Evolutionary conservation across 2,797 vertebrate genomes (phyloP).

Genomic region (Hyperoplus immaculatus): DNA sequence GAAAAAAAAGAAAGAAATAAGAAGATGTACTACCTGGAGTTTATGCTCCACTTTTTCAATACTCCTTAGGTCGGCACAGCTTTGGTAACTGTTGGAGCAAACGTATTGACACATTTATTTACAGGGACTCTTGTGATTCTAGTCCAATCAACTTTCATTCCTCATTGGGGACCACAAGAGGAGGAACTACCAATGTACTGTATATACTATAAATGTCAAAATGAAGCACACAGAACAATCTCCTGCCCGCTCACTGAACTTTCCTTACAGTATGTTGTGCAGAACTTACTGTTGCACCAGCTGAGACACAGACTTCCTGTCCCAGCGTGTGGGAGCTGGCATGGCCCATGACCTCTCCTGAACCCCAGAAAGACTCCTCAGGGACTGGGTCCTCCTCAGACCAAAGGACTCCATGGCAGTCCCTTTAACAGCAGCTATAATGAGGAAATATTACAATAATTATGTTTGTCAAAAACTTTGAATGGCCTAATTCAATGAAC

Average conservation of each 20-base stretch:
- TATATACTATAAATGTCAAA: not conserved
- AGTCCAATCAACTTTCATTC: not conserved
- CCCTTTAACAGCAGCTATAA: constrained; percentile 31
- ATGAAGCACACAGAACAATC: not conserved
- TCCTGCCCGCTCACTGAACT: too few species aligned
- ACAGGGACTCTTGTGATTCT: not conserved
- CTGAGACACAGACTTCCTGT: constrained; percentile 83
- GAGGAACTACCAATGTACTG: not conserved
- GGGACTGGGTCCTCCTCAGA: constrained; percentile 81
- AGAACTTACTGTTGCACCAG: constrained; percentile 82
- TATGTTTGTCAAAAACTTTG: not conserved
- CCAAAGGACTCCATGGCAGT: constrained; percentile 62
- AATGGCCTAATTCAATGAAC: not conserved
- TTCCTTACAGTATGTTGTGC: not conserved
- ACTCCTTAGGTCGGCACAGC: constrained; percentile 68
- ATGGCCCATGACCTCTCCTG: constrained; percentile 70
- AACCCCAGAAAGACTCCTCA: constrained; percentile 73
- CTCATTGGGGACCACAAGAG: not conserved
- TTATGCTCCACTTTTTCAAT: constrained; percentile 49
- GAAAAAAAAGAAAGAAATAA: not conserved
- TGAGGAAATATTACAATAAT: not conserved
- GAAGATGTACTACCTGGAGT: constrained; percentile 64
- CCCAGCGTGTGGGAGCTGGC: constrained; percentile 48
- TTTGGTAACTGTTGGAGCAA: constrained; percentile 81
- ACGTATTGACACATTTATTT: constrained; percentile 14